Base-by-base conservation (phyloP, 2,797 vertebrate species). In the Acanthurus lineatus region DNA sequence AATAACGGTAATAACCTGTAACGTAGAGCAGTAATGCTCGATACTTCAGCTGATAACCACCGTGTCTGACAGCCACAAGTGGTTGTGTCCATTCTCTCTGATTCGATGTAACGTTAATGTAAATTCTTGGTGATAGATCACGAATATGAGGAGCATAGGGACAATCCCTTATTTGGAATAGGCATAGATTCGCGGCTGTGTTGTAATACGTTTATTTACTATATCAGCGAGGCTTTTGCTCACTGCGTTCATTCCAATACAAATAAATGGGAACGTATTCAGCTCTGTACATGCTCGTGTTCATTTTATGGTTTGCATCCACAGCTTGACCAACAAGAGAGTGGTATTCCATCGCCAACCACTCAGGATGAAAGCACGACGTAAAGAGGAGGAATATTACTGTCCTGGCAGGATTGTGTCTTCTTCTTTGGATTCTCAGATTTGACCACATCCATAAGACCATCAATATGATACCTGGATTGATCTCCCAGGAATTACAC, bases 401-500 rank as follows among this genome's bases (percentile, higher is more conserved):
- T 82, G 64, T 92, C 91, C 91, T 92, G 77, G 6, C 45, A 49
- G 80, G 83, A 87, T 88, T 60, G 54, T 28, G 35, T 70, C 72
- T 28, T 60, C 66, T 10, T 71, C 42, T 25, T 84, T 79, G 44
- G 74, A 81, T 92, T 93, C 82, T 88, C 78, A 79, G 14, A 73
- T 90, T 60, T 94, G 88, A 94, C 86, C 68, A 65, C 63, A 85
- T 82, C 76, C 63, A 35, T 10, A 80, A 82, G 51, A 69, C 28
- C 47, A 45, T 68, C 85, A 84, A 94, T 88, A 96, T 97, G 90
- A 95, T 96, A 87, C 96, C 96, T 85, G 97, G 96, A 38, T 91
- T 98, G 87, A 91, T 98, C 84, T 94, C 97, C 42, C 93, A 94
- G 87, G 96, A 97, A 90, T 93, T 98, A 88, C 95, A 96, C 42